Evolutionary conservation across 2,888 invertebrate species (phyloP), one percentile per base, ranked within the genome.

Genomic region (Isoperla grammatica): DNA sequence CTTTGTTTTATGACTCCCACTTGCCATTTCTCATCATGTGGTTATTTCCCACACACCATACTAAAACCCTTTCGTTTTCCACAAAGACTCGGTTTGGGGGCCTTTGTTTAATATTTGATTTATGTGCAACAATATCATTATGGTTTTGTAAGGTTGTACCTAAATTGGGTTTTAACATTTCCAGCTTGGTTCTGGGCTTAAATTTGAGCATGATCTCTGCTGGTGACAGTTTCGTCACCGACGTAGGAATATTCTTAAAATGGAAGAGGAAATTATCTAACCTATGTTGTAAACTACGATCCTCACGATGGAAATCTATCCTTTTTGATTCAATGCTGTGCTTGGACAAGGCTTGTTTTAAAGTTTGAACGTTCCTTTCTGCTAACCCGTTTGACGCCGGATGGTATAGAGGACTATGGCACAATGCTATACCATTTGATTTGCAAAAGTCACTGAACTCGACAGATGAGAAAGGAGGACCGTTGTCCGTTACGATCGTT

Each of bases 331-430:
- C 29, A 8, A 29, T 29, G 8, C 29, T 8, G 40, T 55, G 56
- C 59, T 66, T 67, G 48, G 66, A 66, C 13, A 29, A 29, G 29
- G 29, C 29, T 29, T 29, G 29, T 29, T 29, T 29, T 6, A 29
- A 8, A 29, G 29, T 29, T 29, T 29, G 29, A 4, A 29, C 29
- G 8, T 8, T 29, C 29, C 29, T 55, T 57, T 48, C 23, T n/a
- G 37, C 54, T 39, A n/a, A 29, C 1, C 60, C 57, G 56, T 57
- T 57, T 3, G 60, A 60, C 5, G 35, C 11, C 1, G 48, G 48
- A 37, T 57, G 45, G 29, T 57, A 56, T n/a, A 40, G 46, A 11
- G 60, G 56, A 40, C 48, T 57, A 22, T 17, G 29, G 9, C 35
- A 13, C n/a, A 53, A 40, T 11, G 11, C 19, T 11, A 60, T 57